These are phyloP conservation scores for Amphilophus citrinellus DNA, from an alignment of 2,113 vertebrate genomes.

Conservation along the genomic window DNA sequence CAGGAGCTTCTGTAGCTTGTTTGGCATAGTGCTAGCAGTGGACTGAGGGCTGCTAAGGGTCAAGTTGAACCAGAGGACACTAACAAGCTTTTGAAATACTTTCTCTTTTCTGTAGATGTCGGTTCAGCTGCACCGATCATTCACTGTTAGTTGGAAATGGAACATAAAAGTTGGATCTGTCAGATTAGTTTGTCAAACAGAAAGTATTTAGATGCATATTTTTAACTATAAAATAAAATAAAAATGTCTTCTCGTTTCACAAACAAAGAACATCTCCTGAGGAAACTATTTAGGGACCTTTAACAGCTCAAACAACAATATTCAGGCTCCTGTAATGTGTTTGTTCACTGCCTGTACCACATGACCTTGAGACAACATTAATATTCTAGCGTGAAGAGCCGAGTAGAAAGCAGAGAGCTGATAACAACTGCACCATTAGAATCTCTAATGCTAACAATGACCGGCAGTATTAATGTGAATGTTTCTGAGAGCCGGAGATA, in stretches of 20 bases:
- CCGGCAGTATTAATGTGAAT: background rate
- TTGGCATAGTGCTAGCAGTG: too few relatives aligned
- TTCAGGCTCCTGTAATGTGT: background rate
- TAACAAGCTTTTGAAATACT: background rate
- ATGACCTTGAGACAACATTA: background rate
- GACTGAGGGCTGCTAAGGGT: background rate
- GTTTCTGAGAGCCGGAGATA: background rate
- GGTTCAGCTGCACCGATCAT: background rate
- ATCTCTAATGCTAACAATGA: slow-evolving; percentile 8
- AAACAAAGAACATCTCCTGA: background rate
- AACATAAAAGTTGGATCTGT: background rate
- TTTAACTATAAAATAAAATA: background rate
- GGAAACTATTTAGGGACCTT: background rate
- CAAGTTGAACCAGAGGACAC: background rate
- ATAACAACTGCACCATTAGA: background rate
- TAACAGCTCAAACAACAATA: background rate
- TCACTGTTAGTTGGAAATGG: background rate
- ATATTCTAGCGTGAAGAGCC: background rate
- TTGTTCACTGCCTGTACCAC: background rate
- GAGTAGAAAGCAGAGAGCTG: background rate
- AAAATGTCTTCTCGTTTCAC: background rate
- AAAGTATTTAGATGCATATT: background rate
- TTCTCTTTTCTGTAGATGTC: background rate
- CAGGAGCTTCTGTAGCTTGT: background rate
- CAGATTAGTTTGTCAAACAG: background rate